These are phyloP conservation scores for Passer montanus DNA, from an alignment of 2,113 vertebrate genomes.

Conservation along the genomic window DNA sequence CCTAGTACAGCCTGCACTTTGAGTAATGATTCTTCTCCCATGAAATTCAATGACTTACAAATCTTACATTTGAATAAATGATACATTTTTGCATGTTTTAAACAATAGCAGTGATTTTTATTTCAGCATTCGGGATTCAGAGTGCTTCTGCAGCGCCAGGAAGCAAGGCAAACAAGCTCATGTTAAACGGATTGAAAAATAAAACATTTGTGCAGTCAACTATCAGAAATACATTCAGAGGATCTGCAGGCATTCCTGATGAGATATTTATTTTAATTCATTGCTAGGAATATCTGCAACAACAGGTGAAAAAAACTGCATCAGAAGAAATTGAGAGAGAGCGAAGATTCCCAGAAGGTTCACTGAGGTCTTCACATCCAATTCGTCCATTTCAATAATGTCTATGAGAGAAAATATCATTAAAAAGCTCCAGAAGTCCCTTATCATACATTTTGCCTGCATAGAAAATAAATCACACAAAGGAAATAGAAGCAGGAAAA, in stretches of 20 bases:
- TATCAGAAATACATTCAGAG: conserved; percentile 48
- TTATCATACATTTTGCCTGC: background rate
- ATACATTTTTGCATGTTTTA: conserved; percentile 50
- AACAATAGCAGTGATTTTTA: conserved; percentile 51
- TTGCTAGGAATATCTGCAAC: conserved; percentile 1
- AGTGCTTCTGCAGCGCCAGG: background rate
- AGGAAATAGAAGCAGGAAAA: conserved; percentile 7
- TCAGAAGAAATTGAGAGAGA: background rate
- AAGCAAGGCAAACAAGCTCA: conserved; percentile 57
- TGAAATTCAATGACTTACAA: conserved; percentile 56
- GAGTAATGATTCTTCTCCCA: conserved; percentile 48
- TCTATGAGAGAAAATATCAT: background rate
- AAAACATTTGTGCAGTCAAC: conserved; percentile 58
- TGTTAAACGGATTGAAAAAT: conserved; percentile 67
- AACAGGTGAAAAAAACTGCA: conserved; percentile 30
- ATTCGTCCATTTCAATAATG: background rate
- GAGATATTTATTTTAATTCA: conserved; percentile 42
- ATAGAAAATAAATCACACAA: background rate
- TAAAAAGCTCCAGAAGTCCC: conserved; percentile 12
- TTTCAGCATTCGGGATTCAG: background rate
- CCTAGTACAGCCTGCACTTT: conserved; percentile 44
- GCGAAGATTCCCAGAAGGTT: background rate
- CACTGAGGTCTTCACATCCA: background rate
- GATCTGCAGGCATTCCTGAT: conserved; percentile 37
- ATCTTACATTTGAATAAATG: conserved; percentile 53